These are phyloP conservation scores for Habroteleia sp. DNA, from an alignment of 2,888 invertebrate genomes.

Conservation along the genomic window DNA sequence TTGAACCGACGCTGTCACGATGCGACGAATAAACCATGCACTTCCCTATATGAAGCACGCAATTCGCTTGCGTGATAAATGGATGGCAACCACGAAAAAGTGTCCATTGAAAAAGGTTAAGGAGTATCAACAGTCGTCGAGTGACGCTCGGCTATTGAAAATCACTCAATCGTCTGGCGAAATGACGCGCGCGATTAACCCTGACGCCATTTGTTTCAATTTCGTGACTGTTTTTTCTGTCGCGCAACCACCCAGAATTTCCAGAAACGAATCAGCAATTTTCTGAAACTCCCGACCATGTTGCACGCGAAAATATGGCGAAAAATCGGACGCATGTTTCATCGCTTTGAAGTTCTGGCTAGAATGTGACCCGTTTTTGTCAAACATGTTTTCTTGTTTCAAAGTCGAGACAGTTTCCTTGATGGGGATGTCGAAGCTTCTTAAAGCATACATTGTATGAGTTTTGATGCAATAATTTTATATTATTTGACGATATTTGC, in stretches of 20 bases:
- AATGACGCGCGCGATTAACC: conserved; percentile 51
- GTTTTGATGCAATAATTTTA: conserved; percentile 17
- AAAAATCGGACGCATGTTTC: conserved; percentile 39
- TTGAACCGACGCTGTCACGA: conserved; percentile 30
- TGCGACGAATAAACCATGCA: conserved; percentile 31
- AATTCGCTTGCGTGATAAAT: conserved; percentile 48
- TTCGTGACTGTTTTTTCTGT: conserved; percentile 26
- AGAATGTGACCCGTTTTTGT: conserved; percentile 25
- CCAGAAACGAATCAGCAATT: conserved; percentile 52
- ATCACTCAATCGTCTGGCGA: conserved; percentile 46
- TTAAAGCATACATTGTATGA: background rate
- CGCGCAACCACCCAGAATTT: conserved; percentile 49
- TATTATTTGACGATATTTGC: too few relatives aligned
- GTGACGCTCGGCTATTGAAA: conserved; percentile 44
- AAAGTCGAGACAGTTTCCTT: conserved; percentile 30
- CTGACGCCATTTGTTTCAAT: conserved; percentile 49
- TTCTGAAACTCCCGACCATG: conserved; percentile 3
- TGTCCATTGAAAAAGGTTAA: conserved; percentile 45
- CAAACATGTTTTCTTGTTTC: conserved; percentile 36
- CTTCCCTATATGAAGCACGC: conserved; percentile 35
- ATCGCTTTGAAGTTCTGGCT: conserved; percentile 31
- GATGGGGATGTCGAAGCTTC: conserved; percentile 4
- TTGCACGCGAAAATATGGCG: conserved; percentile 27
- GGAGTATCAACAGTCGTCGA: conserved; percentile 46
- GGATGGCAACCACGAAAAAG: conserved; percentile 36